Conservation (phyloP, 2,888 invertebrate genomes). For the Cryptus viduatorius region DNA sequence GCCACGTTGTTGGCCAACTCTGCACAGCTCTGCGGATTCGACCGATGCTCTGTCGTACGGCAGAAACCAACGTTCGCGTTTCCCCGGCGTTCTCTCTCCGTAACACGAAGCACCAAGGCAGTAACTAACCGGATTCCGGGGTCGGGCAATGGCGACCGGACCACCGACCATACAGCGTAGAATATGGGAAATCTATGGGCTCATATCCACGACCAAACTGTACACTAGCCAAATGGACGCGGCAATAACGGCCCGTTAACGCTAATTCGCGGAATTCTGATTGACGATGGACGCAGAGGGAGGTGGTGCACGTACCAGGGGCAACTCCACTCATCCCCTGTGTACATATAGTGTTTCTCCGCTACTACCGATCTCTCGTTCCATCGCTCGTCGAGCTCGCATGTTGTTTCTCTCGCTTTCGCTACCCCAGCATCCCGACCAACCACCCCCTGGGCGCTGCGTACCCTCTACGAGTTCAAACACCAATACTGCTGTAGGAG, state of each 20-base stretch:
- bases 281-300: conserved; percentile 82
- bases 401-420: conserved; percentile 58
- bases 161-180: conserved; percentile 80
- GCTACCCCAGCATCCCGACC: conserved; percentile 31
- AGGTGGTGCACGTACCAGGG: conserved; percentile 65
- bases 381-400: conserved; percentile 38
- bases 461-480: conserved; percentile 56
- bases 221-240: conserved; percentile 85
- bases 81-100: conserved; percentile 61
- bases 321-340: conserved; percentile 58
- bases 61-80: conserved; percentile 44
- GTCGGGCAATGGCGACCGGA: conserved; percentile 78
- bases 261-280: conserved; percentile 85
- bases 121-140: conserved; percentile 85
- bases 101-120: conserved; percentile 77
- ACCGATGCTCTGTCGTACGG: conserved; percentile 47
- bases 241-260: conserved; percentile 85
- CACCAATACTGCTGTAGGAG: conserved; percentile 43
- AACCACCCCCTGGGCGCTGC: conserved; percentile 32
- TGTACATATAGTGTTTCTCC: conserved; percentile 47
- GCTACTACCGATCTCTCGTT: conserved; percentile 55
- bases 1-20: conserved; percentile 26
- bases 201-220: conserved; percentile 84
- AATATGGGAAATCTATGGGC: conserved; percentile 85
- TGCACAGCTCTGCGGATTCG: conserved; percentile 52